Percentiles rank a stretch among this genome's conserved stretches.
These are phyloP conservation scores for Linyphia triangularis DNA, from an alignment of 2,888 invertebrate genomes.

Conservation along the genomic window DNA sequence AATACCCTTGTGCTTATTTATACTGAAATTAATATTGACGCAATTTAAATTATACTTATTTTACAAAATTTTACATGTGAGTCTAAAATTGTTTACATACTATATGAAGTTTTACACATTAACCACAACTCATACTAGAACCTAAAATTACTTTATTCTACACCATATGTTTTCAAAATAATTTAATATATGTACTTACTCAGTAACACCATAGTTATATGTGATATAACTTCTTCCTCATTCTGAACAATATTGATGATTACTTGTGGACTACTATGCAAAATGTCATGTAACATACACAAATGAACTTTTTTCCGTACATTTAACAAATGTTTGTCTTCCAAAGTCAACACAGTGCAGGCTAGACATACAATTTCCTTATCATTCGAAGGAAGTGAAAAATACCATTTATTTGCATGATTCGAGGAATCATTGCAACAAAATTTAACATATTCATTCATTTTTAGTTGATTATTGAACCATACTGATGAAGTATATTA, in stretches of 20 bases:
- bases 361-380: slow-evolving; percentile 42
- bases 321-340: slow-evolving; percentile 34
- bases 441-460: background rate
- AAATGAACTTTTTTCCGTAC: slow-evolving; percentile 18
- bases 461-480: background rate
- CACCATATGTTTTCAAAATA: background rate
- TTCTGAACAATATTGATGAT: slow-evolving; percentile 8
- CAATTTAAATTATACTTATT: no score
- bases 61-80: no score
- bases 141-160: no score
- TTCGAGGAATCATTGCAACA: slow-evolving; percentile 7
- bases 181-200: slow-evolving; percentile 29
- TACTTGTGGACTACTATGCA: slow-evolving; percentile 24
- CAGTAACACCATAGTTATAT: slow-evolving; percentile 22
- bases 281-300: slow-evolving; percentile 16
- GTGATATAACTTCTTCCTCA: slow-evolving; percentile 40
- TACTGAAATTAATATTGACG: no score
- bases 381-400: background rate
- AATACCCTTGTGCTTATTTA: no score
- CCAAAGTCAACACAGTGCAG: slow-evolving; percentile 31
- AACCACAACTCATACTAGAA: no score
- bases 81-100: no score
- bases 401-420: slow-evolving; percentile 54
- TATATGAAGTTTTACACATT: no score
- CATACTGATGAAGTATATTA: no score